Evolutionary conservation across 2,113 vertebrate genomes (phyloP), one percentile per base, ranked within the genome.

Genomic region (Carassius auratus): DNA sequence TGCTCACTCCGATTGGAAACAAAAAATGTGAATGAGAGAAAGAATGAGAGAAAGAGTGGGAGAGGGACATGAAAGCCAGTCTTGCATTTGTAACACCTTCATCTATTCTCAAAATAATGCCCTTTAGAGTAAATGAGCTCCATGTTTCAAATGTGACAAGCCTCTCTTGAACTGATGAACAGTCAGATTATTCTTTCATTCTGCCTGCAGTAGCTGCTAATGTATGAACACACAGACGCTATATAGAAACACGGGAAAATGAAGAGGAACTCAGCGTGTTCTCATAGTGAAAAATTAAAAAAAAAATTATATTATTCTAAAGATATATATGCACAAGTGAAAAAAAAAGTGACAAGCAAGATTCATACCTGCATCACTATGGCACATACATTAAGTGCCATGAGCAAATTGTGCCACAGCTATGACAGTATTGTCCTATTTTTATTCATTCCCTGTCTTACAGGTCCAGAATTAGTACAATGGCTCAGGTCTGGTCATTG

Each of bases 121-220:
- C 85, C 90, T 93, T 93, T 92, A 8, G n/a, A 89, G 61, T 78
- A 91, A 92, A 90, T 91, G 84, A 91, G 89, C 85, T 90, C 87
- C 85, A 92, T 92, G 86, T 88, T 92, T 92, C 89, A 91, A 87
- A 91, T 79, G 74, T 86, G 91, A 91, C 91, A 91, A 88, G 89
- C 85, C 85, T 66, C 81, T 88, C 88, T 90, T 86, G 42, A 88
- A 73, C 84, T 87, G 86, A 87, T 88, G 84, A 87, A 85, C 26
- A 55, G 26, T 50, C 76, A 76, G 84, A 86, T 88, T 87, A 86
- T 91, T 84, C 76, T 89, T 48, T 85, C 55, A 86, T 88, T 88
- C 85, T 85, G 52, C 19, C 48, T 6, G 55, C 76, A 30, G 80
- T 90, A 42, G 23, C 38, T 76, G 62, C 33, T 23, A 78, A 42